Evolutionary conservation across 37 sponge, comb jelly and placozoan genomes (phyloP), one percentile per base, ranked within the genome.

Genomic region (Cladorhizidae sp.): DNA sequence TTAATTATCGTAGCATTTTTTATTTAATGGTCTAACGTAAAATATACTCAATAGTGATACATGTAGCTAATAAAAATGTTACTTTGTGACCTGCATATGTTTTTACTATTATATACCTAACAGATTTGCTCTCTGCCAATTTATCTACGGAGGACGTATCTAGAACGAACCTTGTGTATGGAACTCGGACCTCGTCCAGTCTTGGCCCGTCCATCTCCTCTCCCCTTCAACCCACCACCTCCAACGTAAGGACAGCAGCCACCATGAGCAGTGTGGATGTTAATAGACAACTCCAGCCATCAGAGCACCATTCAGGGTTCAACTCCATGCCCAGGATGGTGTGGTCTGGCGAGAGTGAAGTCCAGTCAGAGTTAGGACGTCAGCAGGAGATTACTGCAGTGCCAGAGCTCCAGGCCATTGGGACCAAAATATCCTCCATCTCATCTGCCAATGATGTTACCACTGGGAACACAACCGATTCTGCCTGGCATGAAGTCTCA

Each of bases 381-480:
- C 14, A 39, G 28, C 39, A 29, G 8, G 67, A 88, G n/a, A 74
- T 82, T 0, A 45, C 84, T 20, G 55, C 89, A 7, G 89, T 84
- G 20, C 67, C 69, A n/a, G 59, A 75, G 1, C 75, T 89, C 5
- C 69, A 63, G n/a, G n/a, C n/a, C n/a, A n/a, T n/a, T n/a, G n/a
- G n/a, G n/a, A n/a, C n/a, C n/a, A n/a, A n/a, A n/a, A n/a, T n/a
- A n/a, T n/a, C n/a, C n/a, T n/a, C 90, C 22, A 54, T 84, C 41
- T 20, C 75, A 20, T 6, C 57, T n/a, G 84, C 80, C 40, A 81
- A 81, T 22, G 15, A 26, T 31, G 40, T 25, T 33, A 52, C 36
- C 67, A 65, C 5, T 51, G 74, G 56, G 29, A 17, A 2, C 3
- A 63, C 42, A 0, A 25, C 49, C 3, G 23, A 21, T 0, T 57